A percentile compares a stretch with the other conserved stretches of the same genome.
Evolutionary conservation across 2,888 invertebrate species (phyloP).

Genomic region (Platynereis dumerilii): DNA sequence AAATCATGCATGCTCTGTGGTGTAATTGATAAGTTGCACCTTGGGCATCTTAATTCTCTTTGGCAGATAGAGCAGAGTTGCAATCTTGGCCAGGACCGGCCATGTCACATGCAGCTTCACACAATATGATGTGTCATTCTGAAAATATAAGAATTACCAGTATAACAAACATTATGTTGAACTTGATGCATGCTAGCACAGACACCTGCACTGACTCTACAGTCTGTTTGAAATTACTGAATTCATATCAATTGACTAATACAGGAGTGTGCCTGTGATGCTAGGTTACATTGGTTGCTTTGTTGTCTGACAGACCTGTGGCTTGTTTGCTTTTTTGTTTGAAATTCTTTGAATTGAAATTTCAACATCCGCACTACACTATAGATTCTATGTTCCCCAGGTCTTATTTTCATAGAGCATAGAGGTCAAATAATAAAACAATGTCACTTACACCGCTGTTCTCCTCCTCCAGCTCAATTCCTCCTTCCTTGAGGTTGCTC

Average conservation of each 20-base stretch:
- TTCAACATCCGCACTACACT: too few relatives aligned
- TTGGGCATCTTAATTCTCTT: conserved; percentile 31
- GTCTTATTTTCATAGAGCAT: background rate
- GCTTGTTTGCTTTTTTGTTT: background rate
- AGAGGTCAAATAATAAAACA: background rate
- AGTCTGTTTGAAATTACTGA: background rate
- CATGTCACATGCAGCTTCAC: conserved; percentile 19
- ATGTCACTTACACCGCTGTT: background rate
- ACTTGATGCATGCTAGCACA: too few relatives aligned
- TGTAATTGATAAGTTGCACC: too few relatives aligned
- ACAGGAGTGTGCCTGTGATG: too few relatives aligned
- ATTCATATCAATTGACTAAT: background rate
- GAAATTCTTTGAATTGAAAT: too few relatives aligned
- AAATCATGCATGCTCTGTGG: too few relatives aligned
- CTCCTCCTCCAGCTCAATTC: background rate
- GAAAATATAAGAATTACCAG: conserved; percentile 4
- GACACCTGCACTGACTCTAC: background rate
- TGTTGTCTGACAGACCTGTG: background rate
- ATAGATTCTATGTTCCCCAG: background rate
- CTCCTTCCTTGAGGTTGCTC: background rate
- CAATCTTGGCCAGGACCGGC: conserved; percentile 27
- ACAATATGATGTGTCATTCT: conserved; percentile 22
- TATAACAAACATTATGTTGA: background rate
- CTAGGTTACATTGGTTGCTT: background rate
- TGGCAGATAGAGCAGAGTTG: conserved; percentile 29